A percentile compares a stretch with the other conserved stretches of the same genome.
phyloP scores from a whole-genome alignment of 1,140 invertebrate genomes.

The Temnothorax longispinosus region DNA sequence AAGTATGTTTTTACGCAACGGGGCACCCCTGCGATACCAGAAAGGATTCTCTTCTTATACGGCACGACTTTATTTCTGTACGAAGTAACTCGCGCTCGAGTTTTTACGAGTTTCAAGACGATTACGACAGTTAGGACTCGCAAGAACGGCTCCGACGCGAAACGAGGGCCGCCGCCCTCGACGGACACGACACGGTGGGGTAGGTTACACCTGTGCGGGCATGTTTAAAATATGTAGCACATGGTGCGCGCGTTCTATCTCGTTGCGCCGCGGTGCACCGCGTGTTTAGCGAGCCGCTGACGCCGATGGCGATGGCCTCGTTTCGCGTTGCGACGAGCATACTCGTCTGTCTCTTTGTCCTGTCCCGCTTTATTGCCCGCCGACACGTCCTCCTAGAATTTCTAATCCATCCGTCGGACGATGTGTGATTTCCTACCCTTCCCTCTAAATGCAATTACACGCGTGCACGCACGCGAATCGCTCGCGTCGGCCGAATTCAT shows the following conservation, averaged over 20 bases:
- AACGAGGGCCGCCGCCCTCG: conserved; percentile 46
- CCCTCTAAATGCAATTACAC: conserved; percentile 48
- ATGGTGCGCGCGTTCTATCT: conserved; percentile 53
- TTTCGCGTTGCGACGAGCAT: not conserved
- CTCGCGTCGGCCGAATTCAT: conserved; percentile 44
- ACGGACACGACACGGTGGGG: conserved; percentile 81
- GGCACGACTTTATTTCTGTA: not conserved
- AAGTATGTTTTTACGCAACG: not conserved
- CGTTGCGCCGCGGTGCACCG: conserved; percentile 52
- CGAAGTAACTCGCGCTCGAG: not conserved
- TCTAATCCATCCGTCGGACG: not conserved
- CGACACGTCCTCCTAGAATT: not conserved
- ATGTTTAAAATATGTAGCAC: conserved; percentile 61
- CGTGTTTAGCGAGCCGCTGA: conserved; percentile 56
- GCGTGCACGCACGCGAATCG: conserved; percentile 60
- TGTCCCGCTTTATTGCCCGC: not conserved
- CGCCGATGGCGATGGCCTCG: not conserved
- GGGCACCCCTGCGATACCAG: not conserved
- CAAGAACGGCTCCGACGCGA: not conserved
- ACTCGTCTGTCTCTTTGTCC: not conserved
- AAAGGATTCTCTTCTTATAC: not conserved
- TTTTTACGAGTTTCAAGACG: conserved; percentile 33
- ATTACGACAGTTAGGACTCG: conserved; percentile 23
- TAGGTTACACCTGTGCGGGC: conserved; percentile 79
- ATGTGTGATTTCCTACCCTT: not conserved